A percentile compares a stretch with the other conserved stretches of the same genome.
These are phyloP conservation scores for Henricia sp. DNA, from an alignment of 53 echinoderm and acorn worm species.

Conservation along the genomic window DNA sequence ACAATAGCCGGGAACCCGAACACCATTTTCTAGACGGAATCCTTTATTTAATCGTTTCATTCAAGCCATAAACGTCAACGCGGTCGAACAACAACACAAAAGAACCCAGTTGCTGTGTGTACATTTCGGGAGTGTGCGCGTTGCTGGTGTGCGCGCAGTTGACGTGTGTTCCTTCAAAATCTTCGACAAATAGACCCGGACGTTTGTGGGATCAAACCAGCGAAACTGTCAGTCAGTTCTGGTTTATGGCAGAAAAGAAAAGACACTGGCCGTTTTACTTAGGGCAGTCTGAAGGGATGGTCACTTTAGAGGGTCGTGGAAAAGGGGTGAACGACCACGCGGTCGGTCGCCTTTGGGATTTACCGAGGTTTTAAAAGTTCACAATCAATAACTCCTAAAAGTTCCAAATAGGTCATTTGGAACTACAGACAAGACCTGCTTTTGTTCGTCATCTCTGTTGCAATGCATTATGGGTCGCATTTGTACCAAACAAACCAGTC, in stretches of 20 bases:
- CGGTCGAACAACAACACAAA: slow-evolving; percentile 7
- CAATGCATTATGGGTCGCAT: no score
- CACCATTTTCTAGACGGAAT: neutral
- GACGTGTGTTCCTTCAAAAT: slow-evolving; percentile 6
- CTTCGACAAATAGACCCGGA: neutral
- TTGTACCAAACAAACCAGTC: no score
- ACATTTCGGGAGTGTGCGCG: neutral
- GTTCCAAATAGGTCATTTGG: no score
- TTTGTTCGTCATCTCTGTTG: no score
- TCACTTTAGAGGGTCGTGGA: neutral
- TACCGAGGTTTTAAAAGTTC: no score
- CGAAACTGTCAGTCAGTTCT: neutral
- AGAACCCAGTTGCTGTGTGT: neutral
- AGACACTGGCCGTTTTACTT: slow-evolving; percentile 21
- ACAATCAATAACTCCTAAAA: no score
- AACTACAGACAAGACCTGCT: no score
- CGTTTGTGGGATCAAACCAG: slow-evolving; percentile 1
- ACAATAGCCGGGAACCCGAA: slow-evolving; percentile 28
- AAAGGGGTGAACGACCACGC: neutral
- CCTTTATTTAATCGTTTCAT: neutral
- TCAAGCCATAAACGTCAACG: slow-evolving; percentile 15
- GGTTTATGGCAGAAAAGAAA: neutral
- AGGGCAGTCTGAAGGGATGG: slow-evolving; percentile 23
- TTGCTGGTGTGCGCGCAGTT: neutral
- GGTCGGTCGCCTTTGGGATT: neutral